Conservation (phyloP, 1,140 invertebrate species). For the Pseudoatta argentina region DNA sequence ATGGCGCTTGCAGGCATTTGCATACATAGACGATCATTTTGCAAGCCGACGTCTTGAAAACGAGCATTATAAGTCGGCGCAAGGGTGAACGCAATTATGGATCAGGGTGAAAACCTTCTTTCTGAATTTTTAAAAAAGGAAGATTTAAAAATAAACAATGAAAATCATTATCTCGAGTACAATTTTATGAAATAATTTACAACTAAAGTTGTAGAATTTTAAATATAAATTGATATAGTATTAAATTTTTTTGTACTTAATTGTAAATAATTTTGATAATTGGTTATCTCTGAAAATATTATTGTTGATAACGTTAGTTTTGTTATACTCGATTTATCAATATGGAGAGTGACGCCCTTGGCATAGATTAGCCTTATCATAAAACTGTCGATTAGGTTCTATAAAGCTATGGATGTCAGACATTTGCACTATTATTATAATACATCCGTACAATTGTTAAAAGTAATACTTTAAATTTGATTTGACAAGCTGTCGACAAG, state of each 20-base stretch:
- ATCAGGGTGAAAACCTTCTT: not conserved
- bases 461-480: not conserved
- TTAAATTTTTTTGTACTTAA: not conserved
- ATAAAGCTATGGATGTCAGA: not conserved
- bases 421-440: conserved; percentile 16
- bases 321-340: conserved; percentile 39
- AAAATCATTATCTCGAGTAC: not conserved
- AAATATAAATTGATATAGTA: not conserved
- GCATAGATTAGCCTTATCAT: conserved; percentile 44
- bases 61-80: not conserved
- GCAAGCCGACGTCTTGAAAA: conserved; percentile 25
- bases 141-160: not conserved
- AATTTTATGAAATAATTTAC: conserved; percentile 2
- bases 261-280: not conserved
- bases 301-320: not conserved
- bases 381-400: conserved; percentile 9
- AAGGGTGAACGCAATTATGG: not conserved
- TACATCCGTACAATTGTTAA: not conserved
- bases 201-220: not conserved
- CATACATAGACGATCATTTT: conserved; percentile 56
- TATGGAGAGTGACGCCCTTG: conserved; percentile 31
- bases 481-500: not conserved
- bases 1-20: conserved; percentile 54
- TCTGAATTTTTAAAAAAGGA: not conserved
- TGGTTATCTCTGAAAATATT: not conserved